phyloP scores from a whole-genome alignment of 1,140 invertebrate species.

The Globodera ellingtonae region DNA sequence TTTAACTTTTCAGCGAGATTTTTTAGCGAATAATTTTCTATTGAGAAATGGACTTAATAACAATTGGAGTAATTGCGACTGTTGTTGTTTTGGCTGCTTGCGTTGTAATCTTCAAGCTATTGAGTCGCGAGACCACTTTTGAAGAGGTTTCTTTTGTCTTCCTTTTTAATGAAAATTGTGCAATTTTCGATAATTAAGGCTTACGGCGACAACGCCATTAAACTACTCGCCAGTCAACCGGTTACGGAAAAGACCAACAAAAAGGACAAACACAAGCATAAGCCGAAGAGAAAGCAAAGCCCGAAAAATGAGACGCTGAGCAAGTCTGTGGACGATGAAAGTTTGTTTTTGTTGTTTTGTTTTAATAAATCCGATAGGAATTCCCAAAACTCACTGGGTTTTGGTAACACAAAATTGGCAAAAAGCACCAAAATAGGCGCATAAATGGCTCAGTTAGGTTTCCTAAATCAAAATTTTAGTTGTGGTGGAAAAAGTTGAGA shows the following conservation, averaged over 20 bases:
- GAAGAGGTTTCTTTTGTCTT: slow-evolving; percentile 9
- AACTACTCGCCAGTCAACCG: slow-evolving; percentile 13
- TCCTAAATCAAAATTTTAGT: background rate
- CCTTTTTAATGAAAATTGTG: background rate
- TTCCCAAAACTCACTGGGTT: too few species aligned
- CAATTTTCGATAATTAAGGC: background rate
- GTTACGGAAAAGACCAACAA: slow-evolving; percentile 25
- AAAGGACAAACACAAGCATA: slow-evolving; percentile 31
- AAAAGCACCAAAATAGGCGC: too few species aligned
- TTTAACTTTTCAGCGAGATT: background rate
- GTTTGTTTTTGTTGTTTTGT: background rate
- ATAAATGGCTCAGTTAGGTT: too few species aligned
- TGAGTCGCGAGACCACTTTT: slow-evolving; percentile 24
- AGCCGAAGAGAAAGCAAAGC: slow-evolving; percentile 25
- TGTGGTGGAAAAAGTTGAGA: background rate
- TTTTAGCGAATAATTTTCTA: background rate
- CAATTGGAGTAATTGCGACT: slow-evolving; percentile 19
- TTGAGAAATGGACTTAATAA: slow-evolving; percentile 23
- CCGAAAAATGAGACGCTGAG: slow-evolving; percentile 10
- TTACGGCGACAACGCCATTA: slow-evolving; percentile 24
- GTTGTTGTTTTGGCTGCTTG: slow-evolving; percentile 8
- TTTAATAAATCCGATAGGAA: background rate
- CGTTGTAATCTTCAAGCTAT: slow-evolving; percentile 19
- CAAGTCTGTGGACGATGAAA: background rate
- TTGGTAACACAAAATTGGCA: too few species aligned